phyloP scores from a whole-genome alignment of 2,113 vertebrate species.

The Ammodytes dubius region DNA sequence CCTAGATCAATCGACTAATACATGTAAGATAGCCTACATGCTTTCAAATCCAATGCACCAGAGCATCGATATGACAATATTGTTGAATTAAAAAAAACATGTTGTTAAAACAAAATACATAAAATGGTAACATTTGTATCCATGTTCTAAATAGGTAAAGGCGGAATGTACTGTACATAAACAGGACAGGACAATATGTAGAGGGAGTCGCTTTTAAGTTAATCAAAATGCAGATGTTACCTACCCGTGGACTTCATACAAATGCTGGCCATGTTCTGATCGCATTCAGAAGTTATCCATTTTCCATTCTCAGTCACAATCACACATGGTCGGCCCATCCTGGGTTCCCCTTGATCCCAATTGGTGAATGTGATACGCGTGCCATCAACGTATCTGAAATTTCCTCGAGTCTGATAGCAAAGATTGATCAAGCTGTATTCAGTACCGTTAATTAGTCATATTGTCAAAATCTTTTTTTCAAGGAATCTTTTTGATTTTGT shows the following conservation, averaged over 20 bases:
- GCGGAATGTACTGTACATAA: background rate
- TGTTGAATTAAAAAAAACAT: background rate
- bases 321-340: conserved; percentile 82
- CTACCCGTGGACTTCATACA: conserved; percentile 88
- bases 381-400: conserved; percentile 86
- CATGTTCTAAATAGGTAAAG: background rate
- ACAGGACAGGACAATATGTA: background rate
- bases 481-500: background rate
- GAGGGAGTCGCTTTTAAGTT: too few species aligned
- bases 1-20: too few species aligned
- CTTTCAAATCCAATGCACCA: background rate
- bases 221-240: background rate
- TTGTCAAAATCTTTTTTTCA: background rate
- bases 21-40: too few species aligned
- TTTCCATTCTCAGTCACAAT: conserved; percentile 83
- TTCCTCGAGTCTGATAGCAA: conserved; percentile 82
- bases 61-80: background rate
- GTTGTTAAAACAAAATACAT: background rate
- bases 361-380: conserved; percentile 86
- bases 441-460: background rate
- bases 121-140: background rate
- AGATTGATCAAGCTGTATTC: conserved; percentile 10
- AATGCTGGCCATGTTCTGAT: conserved; percentile 82
- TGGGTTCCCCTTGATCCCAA: conserved; percentile 87
- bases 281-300: conserved; percentile 89